A percentile compares a stretch with the other conserved stretches of the same genome.
Evolutionary conservation across 2,113 vertebrate genomes (phyloP).

Genomic region (Carettochelys insculpta): DNA sequence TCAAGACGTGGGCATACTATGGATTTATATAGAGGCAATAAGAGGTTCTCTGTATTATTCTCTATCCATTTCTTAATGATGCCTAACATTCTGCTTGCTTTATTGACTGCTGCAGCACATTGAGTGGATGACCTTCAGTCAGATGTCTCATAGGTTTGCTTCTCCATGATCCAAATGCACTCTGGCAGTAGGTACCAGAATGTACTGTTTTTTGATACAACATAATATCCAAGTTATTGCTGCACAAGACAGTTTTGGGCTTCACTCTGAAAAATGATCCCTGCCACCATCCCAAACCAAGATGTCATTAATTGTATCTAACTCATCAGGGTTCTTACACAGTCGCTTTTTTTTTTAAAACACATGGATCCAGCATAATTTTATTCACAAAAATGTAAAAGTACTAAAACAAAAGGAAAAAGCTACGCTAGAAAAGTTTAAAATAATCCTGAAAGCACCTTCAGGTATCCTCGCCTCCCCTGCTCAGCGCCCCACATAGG

Average conservation of each 20-base stretch:
- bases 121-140: too few species aligned
- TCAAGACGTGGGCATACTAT: too few species aligned
- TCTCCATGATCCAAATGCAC: background rate
- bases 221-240: background rate
- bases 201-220: background rate
- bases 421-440: background rate
- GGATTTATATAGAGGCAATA: too few species aligned
- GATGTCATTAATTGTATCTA: conserved; percentile 13
- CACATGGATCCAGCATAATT: background rate
- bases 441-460: background rate
- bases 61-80: too few species aligned
- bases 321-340: background rate
- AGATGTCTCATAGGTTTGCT: background rate
- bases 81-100: too few species aligned
- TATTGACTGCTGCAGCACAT: too few species aligned
- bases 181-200: background rate
- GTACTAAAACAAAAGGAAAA: background rate
- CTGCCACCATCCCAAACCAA: background rate
- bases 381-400: background rate
- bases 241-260: background rate
- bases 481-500: background rate
- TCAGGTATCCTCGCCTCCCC: background rate
- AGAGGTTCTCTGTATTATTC: too few species aligned
- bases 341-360: background rate
- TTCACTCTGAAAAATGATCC: background rate